Conservation (phyloP, 1,140 invertebrate species). For the Pachyrhynchus sulphureomaculatus region DNA sequence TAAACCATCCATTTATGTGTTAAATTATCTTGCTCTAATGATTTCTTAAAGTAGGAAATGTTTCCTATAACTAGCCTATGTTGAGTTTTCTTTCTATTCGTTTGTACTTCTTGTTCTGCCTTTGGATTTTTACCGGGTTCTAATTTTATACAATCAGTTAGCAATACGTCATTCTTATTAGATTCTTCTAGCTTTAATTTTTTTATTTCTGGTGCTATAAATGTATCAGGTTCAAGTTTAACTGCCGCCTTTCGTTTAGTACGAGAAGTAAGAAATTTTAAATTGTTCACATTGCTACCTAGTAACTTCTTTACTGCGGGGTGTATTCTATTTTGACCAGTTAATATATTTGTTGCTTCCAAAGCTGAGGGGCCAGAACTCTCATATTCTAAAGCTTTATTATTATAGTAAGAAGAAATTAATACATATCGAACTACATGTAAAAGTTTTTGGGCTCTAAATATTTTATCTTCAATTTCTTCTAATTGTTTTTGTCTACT, state of each 20-base stretch:
- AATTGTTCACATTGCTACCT: constrained; percentile 56
- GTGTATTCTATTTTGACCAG: constrained; percentile 65
- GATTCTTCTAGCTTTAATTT: constrained; percentile 34
- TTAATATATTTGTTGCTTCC: constrained; percentile 23
- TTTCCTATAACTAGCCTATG: constrained; percentile 71
- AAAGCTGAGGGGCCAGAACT: constrained; percentile 23
- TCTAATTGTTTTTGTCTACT: constrained; percentile 45
- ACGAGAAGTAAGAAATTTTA: constrained; percentile 48
- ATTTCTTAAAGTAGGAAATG: constrained; percentile 80
- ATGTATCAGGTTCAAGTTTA: constrained; percentile 10
- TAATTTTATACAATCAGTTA: constrained; percentile 10
- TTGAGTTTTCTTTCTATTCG: constrained; percentile 45
- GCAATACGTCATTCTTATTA: constrained; percentile 5
- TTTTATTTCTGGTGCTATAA: constrained; percentile 24
- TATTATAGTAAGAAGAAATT: constrained; percentile 68
- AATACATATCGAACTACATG: constrained; percentile 71
- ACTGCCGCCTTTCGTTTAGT: constrained; percentile 29
- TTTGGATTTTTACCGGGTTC: constrained; percentile 6
- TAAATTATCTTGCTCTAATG: constrained; percentile 68
- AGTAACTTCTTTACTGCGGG: constrained; percentile 70
- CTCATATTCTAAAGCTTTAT: constrained; percentile 58
- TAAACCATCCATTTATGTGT: constrained; percentile 92
- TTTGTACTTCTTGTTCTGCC: constrained; percentile 3
- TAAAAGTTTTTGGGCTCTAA: constrained; percentile 62
- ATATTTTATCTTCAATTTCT: constrained; percentile 61